Base-by-base conservation (phyloP, 2,888 invertebrate genomes). In the Agrochola litura region DNA sequence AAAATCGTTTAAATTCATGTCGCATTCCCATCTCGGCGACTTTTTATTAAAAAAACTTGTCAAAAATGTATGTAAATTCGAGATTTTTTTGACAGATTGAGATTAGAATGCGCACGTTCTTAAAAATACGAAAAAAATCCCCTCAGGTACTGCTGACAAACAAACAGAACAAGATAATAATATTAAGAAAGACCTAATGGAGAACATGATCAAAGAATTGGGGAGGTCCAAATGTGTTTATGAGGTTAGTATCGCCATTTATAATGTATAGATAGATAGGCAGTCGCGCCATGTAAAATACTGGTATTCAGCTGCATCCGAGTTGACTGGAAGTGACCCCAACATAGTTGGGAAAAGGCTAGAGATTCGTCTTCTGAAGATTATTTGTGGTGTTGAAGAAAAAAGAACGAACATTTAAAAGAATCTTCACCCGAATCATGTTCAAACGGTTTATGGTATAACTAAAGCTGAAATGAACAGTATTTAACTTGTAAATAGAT, bases 161-260 rank as follows among this genome's bases (percentile, higher is more conserved):
- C 71, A 89, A 3, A 79, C 89, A 3, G 94, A 95, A 60, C 83
- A 91, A 69, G 92, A 93, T 3, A 91, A 87, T 3, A 91, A 87
- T 56, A 81, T 83, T 6, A 94, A 90, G 72, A 92, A 88, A 75
- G 89, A 91, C 66, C 85, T 96, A 0, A 94, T 92, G 77, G 92
- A 94, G 76, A 92, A 91, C 12, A 97, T 97, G 68, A 88, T 96
- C 63, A 93, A 93, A 9, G 98, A 98, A 89, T 90, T 98, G 43
- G 92, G 95, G 41, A 95, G 97, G 73, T 97, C 98, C 0, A 97
- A 97, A 83, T 89, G 93, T 43, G 97, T 98, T 5, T 98, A 98
- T 87, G 95, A 97, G 88, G 97, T 97, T 75, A 97, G 52, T 70
- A 63, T 37, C 2, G 5, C 41, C 22, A 61, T 25, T 60, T 30